phyloP scores from a whole-genome alignment of 2,888 invertebrate genomes.

The Oligia fasciuncula region DNA sequence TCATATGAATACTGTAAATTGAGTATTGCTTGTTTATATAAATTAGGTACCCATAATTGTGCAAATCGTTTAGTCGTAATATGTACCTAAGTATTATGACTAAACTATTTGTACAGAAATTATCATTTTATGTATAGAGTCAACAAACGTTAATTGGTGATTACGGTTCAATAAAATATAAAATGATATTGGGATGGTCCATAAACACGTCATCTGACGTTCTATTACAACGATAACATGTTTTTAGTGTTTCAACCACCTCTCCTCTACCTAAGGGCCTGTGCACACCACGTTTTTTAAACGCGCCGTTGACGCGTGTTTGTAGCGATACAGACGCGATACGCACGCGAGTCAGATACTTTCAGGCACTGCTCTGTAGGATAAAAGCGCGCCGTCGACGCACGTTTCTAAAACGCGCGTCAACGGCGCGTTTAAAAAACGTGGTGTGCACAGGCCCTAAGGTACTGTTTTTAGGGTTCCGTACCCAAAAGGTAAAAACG shows the following conservation, averaged over 20 bases:
- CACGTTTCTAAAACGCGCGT: too few relatives aligned
- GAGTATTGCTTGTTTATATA: not conserved
- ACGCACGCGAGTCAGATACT: too few relatives aligned
- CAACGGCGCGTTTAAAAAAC: too few relatives aligned
- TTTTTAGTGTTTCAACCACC: not conserved
- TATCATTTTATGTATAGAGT: not conserved
- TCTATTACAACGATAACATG: not conserved
- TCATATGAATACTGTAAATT: not conserved
- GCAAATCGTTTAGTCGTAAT: too few relatives aligned
- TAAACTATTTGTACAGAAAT: not conserved
- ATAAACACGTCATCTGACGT: not conserved
- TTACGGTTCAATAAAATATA: not conserved
- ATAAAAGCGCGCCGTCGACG: too few relatives aligned
- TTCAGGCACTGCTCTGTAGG: too few relatives aligned
- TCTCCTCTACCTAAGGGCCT: not conserved
- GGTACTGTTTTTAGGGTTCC: too few relatives aligned
- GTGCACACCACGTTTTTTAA: too few relatives aligned
- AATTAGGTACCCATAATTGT: not conserved
- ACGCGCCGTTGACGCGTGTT: too few relatives aligned
- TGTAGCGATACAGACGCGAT: too few relatives aligned
- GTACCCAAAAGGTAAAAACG: too few relatives aligned
- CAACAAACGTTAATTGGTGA: not conserved
- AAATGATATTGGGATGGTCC: not conserved
- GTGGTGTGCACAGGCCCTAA: too few relatives aligned
- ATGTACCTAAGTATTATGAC: not conserved